These are phyloP conservation scores for Onthophagus taurus DNA, from an alignment of 1,140 invertebrate genomes.

Conservation along the genomic window DNA sequence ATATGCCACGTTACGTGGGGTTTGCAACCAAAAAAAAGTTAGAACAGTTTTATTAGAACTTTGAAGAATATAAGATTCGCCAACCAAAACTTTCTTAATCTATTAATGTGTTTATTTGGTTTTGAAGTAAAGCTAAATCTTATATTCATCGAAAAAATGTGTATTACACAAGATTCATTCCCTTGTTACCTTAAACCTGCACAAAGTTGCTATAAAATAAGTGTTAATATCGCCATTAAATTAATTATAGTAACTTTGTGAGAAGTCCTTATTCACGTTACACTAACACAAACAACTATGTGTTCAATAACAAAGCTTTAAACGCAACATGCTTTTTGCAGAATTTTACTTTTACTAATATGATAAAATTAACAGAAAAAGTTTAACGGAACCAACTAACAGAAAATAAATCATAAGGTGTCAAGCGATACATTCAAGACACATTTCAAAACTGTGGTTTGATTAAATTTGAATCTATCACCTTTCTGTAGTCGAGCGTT, in stretches of 20 bases:
- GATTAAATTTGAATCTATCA: conserved; percentile 3
- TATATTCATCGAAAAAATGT: too few species aligned
- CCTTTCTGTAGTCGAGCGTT: too few species aligned
- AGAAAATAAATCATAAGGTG: conserved; percentile 14
- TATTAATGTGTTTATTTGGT: conserved; percentile 11
- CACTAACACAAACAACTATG: too few species aligned
- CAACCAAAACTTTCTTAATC: too few species aligned
- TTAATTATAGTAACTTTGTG: too few species aligned
- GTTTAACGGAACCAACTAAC: background rate
- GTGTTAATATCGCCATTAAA: too few species aligned
- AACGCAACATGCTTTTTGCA: conserved; percentile 11
- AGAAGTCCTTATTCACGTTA: too few species aligned
- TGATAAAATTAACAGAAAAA: background rate
- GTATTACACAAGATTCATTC: too few species aligned
- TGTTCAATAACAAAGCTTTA: too few species aligned
- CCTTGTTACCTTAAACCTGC: too few species aligned
- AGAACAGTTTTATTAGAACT: conserved; percentile 8
- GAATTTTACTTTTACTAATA: background rate
- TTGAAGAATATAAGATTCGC: conserved; percentile 13
- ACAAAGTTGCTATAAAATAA: too few species aligned
- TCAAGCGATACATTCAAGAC: conserved; percentile 11
- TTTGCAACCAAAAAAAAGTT: conserved; percentile 27
- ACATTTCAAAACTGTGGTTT: background rate
- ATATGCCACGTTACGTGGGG: conserved; percentile 32
- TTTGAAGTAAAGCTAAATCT: too few species aligned